Conservation (phyloP, 37 sponge, comb jelly and placozoan genomes). For the Mnemiopsis leidyi region DNA sequence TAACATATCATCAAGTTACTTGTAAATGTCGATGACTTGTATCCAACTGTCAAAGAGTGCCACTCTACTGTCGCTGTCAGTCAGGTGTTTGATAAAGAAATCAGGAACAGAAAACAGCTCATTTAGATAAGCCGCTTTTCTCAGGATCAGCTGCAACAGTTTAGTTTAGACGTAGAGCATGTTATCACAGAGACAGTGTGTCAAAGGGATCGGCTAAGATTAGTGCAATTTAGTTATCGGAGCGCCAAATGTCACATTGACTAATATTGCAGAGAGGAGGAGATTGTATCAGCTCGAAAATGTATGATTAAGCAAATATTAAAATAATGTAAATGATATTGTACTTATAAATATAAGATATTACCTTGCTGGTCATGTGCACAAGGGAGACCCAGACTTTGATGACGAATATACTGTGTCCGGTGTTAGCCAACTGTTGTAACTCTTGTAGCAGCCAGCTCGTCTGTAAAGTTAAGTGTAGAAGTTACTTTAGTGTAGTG, state of each 20-base stretch:
- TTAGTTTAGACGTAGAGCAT: too few species aligned
- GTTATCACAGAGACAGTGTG: too few species aligned
- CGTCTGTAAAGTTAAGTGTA: too few species aligned
- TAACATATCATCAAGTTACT: background rate
- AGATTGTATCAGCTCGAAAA: too few species aligned
- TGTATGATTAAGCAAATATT: too few species aligned
- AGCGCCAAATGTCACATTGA: background rate
- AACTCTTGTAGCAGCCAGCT: conserved; percentile 30
- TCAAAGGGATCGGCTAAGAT: too few species aligned
- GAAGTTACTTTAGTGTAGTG: too few species aligned
- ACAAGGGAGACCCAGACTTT: conserved; percentile 6
- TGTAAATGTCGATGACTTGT: conserved; percentile 18
- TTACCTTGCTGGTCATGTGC: conserved; percentile 48
- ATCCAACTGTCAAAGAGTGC: conserved; percentile 9
- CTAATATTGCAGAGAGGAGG: background rate
- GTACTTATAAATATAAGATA: background rate
- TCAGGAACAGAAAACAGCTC: conserved; percentile 51
- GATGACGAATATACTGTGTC: conserved; percentile 23
- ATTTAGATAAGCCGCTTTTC: background rate
- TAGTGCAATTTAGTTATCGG: too few species aligned
- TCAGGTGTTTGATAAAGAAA: conserved; percentile 23
- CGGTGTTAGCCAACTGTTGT: background rate
- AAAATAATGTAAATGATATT: too few species aligned
- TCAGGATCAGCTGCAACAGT: conserved; percentile 28
- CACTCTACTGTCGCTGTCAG: background rate